Base-by-base conservation (phyloP, 2,113 vertebrate genomes). In the Galbula dea region DNA sequence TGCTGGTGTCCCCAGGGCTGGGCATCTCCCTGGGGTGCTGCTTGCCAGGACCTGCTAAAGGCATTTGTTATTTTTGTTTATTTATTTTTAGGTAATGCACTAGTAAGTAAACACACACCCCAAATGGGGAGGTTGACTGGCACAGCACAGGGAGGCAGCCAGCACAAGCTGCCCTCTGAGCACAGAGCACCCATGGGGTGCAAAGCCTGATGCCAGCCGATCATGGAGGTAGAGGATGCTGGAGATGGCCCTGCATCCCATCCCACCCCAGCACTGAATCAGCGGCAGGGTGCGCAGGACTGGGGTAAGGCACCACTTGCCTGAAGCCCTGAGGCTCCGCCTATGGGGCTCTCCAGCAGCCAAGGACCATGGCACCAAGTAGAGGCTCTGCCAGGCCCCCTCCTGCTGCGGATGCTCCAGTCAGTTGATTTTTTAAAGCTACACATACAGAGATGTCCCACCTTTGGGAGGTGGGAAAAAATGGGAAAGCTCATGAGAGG, bases 281-380 rank as follows among this genome's bases (percentile, higher is more conserved):
- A 9, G 59, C 65, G 3, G 49, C 0, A 6, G 68, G 15, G 39
- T 10, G 6, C 0, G 11, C 21, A 41, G 57, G 34, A 24, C 8
- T 0, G 12, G 4, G 24, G 52, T 7, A 54, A 1, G 34, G 69
- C 54, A 37, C 20, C 0, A 3, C 66, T 27, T 0, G 6, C 0
- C 12, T 13, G 48, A 24, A 8, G 66, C 32, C 36, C 75, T 0
- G 6, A 2, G n/a, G 48, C 75, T 34, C 41, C 0, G 8, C 73
- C 3, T 4, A 10, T 5, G 19, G 7, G 15, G 15, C 1, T 11
- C 18, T 19, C 49, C 34, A 19, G 71, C 59, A 43, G 65, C 46
- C 16, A 1, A 41, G 43, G 36, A 29, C 6, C 0, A 0, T 1
- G 1, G 62, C 58, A 39, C 30, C 39, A 0, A 3, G 9, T 32